Evolutionary conservation across 2,113 vertebrate species (phyloP).

Genomic region (Sprattus sprattus): DNA sequence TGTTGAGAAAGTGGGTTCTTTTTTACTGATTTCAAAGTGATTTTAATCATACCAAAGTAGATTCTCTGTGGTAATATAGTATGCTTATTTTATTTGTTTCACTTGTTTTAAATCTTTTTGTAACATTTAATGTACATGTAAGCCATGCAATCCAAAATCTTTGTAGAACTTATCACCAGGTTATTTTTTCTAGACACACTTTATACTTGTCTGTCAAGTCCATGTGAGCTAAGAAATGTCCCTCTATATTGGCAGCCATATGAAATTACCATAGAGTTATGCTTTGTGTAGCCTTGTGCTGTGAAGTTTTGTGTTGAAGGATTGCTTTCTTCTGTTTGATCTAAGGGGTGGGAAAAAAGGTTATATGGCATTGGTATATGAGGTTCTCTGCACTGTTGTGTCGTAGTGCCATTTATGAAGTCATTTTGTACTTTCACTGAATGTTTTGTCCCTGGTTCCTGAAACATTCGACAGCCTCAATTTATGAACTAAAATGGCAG

Average conservation of each 20-base stretch:
- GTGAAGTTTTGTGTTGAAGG: constrained; percentile 31
- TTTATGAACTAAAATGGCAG: neutral
- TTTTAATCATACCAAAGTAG: constrained; percentile 24
- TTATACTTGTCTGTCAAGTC: neutral
- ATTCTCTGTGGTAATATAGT: neutral
- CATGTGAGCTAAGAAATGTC: neutral
- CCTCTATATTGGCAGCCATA: constrained; percentile 11
- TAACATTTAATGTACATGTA: constrained; percentile 25
- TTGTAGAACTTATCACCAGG: constrained; percentile 21
- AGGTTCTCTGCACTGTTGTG: neutral
- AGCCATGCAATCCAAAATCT: constrained; percentile 27
- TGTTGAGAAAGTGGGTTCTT: neutral
- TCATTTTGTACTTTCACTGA: neutral
- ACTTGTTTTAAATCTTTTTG: constrained; percentile 25
- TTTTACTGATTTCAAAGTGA: neutral
- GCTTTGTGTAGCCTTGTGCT: constrained; percentile 31
- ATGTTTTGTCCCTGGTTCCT: neutral
- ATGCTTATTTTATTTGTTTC: neutral
- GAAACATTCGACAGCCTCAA: neutral
- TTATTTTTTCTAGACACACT: neutral
- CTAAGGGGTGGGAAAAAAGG: neutral
- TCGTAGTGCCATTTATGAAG: neutral
- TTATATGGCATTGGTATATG: neutral
- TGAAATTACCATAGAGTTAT: neutral
- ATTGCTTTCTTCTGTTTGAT: constrained; percentile 31